Conservation (phyloP, 2,797 vertebrate species). For the Pseudocheirus occidentalis region DNA sequence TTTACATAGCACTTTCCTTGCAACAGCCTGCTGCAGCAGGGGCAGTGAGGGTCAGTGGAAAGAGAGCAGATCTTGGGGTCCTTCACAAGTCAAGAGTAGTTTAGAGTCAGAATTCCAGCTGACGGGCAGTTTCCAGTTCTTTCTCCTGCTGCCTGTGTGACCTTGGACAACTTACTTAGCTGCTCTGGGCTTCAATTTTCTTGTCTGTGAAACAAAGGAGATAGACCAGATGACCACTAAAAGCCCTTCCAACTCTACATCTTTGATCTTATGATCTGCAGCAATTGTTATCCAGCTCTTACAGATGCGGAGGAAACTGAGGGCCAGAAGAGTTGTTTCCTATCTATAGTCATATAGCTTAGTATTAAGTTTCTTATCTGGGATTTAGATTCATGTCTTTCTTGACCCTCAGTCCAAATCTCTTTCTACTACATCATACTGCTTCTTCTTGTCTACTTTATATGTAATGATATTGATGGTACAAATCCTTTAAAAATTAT, state of each 20-base stretch:
- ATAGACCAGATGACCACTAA: neutral
- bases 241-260: neutral
- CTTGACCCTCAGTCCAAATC: neutral
- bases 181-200: neutral
- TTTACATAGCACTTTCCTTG: neutral
- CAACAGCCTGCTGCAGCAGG: neutral
- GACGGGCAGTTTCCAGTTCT: neutral
- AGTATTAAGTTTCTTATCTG: neutral
- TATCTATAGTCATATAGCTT: neutral
- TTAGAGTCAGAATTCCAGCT: neutral
- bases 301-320: neutral
- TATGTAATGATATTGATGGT: neutral
- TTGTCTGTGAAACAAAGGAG: neutral
- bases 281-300: neutral
- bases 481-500: neutral
- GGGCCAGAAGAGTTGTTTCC: neutral
- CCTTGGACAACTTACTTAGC: neutral
- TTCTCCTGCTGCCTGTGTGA: neutral
- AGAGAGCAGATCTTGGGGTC: neutral
- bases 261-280: neutral
- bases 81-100: neutral
- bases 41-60: neutral
- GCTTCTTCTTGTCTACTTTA: neutral
- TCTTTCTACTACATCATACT: neutral
- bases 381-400: neutral